Conservation (phyloP, 2,797 vertebrate species). For the Lepus oiostolus region DNA sequence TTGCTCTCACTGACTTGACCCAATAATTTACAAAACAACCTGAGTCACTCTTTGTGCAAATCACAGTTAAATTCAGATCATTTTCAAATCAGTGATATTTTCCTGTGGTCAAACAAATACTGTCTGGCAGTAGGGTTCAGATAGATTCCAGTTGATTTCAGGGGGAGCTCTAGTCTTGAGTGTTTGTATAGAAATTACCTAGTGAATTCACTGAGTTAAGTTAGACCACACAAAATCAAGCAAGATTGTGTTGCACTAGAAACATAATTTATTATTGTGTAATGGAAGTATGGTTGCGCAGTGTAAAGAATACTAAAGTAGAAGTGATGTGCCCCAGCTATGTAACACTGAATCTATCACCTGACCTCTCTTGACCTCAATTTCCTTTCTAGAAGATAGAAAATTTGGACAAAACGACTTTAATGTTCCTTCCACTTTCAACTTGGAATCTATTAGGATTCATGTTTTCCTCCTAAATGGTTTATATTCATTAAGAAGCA, state of each 20-base stretch:
- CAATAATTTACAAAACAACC: neutral
- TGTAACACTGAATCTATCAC: neutral
- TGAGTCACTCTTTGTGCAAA: neutral
- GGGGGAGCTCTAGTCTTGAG: neutral
- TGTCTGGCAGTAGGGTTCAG: neutral
- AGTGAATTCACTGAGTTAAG: neutral
- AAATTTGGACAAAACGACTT: constrained; percentile 66
- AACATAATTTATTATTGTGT: neutral
- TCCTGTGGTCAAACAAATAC: neutral
- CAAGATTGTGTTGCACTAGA: neutral
- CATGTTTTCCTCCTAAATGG: constrained; percentile 60
- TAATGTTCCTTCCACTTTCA: constrained; percentile 32
- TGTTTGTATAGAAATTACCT: neutral
- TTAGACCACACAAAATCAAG: neutral
- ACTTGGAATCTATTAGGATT: constrained; percentile 44
- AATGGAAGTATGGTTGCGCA: fast-evolving
- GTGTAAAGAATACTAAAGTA: neutral
- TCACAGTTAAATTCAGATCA: neutral
- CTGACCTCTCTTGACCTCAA: constrained; percentile 60
- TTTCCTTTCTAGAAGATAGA: constrained; percentile 59
- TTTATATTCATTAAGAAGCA: constrained; percentile 65
- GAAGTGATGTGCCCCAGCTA: neutral
- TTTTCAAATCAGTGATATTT: neutral
- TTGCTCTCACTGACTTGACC: neutral
- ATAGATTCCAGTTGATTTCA: neutral